These are phyloP conservation scores for Schizopygopsis pylzovi DNA, from an alignment of 2,797 vertebrate genomes.

Conservation along the genomic window DNA sequence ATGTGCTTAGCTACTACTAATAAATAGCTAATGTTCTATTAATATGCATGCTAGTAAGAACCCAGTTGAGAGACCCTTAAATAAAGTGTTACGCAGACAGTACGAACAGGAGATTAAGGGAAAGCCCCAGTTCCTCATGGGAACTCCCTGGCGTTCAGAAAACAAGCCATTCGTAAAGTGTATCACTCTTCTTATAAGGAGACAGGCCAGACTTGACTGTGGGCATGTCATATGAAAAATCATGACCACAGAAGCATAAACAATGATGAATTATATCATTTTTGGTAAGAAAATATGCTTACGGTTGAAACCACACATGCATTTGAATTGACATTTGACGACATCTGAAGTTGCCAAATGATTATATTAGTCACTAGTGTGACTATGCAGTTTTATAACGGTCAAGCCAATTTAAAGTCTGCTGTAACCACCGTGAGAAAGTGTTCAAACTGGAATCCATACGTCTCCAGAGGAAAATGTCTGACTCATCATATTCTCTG, in stretches of 20 bases:
- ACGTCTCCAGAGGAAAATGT: slow-evolving; percentile 42
- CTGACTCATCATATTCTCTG: slow-evolving; percentile 57
- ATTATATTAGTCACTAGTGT: slow-evolving; percentile 60
- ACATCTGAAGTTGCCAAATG: slow-evolving; percentile 44
- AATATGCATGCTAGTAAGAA: no score
- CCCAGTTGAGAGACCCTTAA: no score
- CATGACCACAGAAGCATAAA: slow-evolving; percentile 30
- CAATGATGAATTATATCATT: slow-evolving; percentile 9
- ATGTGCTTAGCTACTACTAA: no score
- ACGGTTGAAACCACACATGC: slow-evolving; percentile 16
- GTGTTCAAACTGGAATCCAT: slow-evolving; percentile 58
- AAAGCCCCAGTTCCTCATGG: slow-evolving; percentile 24
- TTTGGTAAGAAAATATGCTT: slow-evolving; percentile 12
- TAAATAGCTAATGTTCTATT: no score
- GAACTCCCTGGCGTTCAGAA: slow-evolving; percentile 41
- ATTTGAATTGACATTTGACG: slow-evolving; percentile 24
- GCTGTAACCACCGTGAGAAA: slow-evolving; percentile 64
- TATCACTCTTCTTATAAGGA: slow-evolving; percentile 47
- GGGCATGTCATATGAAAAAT: slow-evolving; percentile 22
- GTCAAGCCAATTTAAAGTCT: slow-evolving; percentile 65
- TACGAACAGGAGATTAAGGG: slow-evolving; percentile 27
- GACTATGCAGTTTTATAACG: slow-evolving; percentile 53
- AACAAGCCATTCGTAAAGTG: slow-evolving; percentile 1
- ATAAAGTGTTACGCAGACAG: background rate
- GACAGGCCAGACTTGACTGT: slow-evolving; percentile 30